Percentiles rank a stretch among this genome's conserved stretches.
These are phyloP conservation scores for Tachysurus fulvidraco DNA, from an alignment of 2,113 vertebrate genomes.

Conservation along the genomic window DNA sequence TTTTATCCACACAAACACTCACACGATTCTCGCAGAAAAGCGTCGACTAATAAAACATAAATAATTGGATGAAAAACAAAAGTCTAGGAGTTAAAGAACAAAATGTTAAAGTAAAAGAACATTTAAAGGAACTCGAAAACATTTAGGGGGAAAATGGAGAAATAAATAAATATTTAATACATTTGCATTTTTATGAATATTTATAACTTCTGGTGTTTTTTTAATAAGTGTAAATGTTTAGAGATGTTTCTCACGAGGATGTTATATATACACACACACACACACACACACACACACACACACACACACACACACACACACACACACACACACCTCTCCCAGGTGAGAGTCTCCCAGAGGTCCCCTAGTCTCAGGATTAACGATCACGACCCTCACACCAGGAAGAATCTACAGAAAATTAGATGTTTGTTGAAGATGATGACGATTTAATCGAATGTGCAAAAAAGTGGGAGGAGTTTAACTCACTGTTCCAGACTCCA, in stretches of 20 bases:
- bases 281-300: slow-evolving; percentile 55
- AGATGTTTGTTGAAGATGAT: background rate
- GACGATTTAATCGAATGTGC: background rate
- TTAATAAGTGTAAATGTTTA: background rate
- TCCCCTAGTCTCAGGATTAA: slow-evolving; percentile 95
- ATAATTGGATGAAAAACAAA: background rate
- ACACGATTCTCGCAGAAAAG: slow-evolving; percentile 85
- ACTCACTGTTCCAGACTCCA: slow-evolving; percentile 95
- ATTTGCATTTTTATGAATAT: background rate
- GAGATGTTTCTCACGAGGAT: background rate
- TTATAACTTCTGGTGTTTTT: background rate
- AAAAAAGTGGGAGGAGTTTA: background rate
- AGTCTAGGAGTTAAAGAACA: background rate
- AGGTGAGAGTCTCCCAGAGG: slow-evolving; percentile 96
- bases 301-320: slow-evolving; percentile 55
- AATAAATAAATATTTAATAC: background rate
- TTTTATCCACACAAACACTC: background rate
- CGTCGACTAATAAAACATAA: slow-evolving; percentile 73
- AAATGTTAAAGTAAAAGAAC: too few species aligned
- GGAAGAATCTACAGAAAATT: slow-evolving; percentile 83
- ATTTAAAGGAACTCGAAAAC: too few species aligned
- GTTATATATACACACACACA: slow-evolving; percentile 40
- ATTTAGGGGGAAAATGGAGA: background rate
- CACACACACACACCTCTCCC: slow-evolving; percentile 74
- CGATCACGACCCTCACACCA: slow-evolving; percentile 95